Evolutionary conservation across 2,888 invertebrate genomes (phyloP), one percentile per base, ranked within the genome.

Genomic region (Cephus pulcher): DNA sequence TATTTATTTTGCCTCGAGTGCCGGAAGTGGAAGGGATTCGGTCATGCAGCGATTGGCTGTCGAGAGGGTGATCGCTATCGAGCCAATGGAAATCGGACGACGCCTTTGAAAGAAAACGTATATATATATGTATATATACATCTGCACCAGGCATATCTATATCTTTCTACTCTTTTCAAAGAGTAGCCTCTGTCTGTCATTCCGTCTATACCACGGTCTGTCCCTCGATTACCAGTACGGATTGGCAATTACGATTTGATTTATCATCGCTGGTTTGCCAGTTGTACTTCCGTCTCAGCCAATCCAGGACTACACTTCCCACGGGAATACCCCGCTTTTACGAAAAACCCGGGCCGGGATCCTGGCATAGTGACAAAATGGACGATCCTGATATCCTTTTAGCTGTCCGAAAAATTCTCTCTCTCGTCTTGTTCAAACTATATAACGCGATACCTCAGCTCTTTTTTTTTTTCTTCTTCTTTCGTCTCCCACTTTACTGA

Each of bases 181-280:
- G 56, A 56, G 56, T 23, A 56, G 56, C 56, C 56, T 56, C 56
- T 56, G 56, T 56, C 56, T 56, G 56, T 56, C 23, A 2, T 23
- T 56, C 56, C 56, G 9, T 56, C 23, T 56, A 56, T 56, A 9
- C 9, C 6, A 9, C 56, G 23, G 56, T 56, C 56, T 56, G 56
- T 56, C 9, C 23, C 56, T 56, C 56, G 56, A 56, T 56, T 56
- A 56, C 9, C 23, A 56, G 23, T 56, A 23, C 23, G 56, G 56
- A 9, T 56, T 56, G 56, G 2, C 23, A 34, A 74, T 79, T 76
- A 78, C 71, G 69, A 34, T 80, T 78, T 75, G 73, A 80, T 80
- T 79, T 75, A 79, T 79, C 75, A 69, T 75, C 69, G 56, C 77
- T 40, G 70, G 23, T 56, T 23, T 23, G 23, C 56, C 56, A 6